Evolutionary conservation across 2,797 vertebrate species (phyloP).

Genomic region (Numenius phaeopus): DNA sequence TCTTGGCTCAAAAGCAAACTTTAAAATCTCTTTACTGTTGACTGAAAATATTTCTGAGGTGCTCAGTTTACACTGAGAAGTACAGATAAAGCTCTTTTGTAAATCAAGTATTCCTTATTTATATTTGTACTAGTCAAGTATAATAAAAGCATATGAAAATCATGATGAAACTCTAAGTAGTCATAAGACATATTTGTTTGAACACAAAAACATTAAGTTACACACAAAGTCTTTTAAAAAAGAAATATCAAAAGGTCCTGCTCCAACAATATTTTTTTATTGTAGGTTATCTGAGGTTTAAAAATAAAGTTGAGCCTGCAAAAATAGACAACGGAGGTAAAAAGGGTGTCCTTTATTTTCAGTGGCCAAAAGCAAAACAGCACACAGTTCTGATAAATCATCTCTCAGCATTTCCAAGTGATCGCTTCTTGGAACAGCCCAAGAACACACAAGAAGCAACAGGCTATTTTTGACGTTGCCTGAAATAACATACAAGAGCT

Average conservation of each 20-base stretch:
- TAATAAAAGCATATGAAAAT: not conserved
- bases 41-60: not conserved
- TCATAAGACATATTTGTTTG: not conserved
- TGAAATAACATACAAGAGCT: conserved; percentile 12
- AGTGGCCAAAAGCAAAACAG: not conserved
- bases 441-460: conserved; percentile 29
- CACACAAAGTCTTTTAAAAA: not conserved
- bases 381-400: not conserved
- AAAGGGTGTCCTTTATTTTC: not conserved
- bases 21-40: not conserved
- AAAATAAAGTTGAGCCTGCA: conserved; percentile 25
- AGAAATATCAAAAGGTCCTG: not conserved
- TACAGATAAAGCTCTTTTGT: not conserved
- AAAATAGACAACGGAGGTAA: conserved; percentile 33
- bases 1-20: not conserved
- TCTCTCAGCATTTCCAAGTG: not conserved
- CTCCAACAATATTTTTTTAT: not conserved
- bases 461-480: not conserved
- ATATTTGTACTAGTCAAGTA: not conserved
- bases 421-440: conserved; percentile 21
- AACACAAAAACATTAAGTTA: not conserved
- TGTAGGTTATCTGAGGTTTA: not conserved
- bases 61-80: not conserved
- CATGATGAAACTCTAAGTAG: not conserved
- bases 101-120: not conserved